Conservation (phyloP, 2,888 invertebrate species). For the Yponomeuta evonymella region DNA sequence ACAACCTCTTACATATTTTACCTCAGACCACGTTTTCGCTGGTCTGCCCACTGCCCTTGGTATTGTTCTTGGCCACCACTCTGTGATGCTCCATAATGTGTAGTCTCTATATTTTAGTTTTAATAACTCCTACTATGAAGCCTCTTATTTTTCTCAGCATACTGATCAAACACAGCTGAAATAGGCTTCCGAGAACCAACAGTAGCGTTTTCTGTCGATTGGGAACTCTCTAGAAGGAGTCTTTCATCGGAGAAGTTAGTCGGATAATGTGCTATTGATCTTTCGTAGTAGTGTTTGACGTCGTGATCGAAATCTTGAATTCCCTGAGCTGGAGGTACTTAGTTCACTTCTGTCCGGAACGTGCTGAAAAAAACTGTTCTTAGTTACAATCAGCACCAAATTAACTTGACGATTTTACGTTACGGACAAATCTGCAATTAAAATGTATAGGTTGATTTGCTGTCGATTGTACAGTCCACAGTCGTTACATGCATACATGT, state of each 20-base stretch:
- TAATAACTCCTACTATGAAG: slow-evolving; percentile 36
- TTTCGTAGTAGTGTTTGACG: slow-evolving; percentile 39
- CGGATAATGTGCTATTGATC: slow-evolving; percentile 33
- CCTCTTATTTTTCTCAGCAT: slow-evolving; percentile 44
- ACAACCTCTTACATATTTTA: no score
- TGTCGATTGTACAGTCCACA: no score
- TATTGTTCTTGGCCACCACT: no score
- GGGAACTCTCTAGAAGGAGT: slow-evolving; percentile 29
- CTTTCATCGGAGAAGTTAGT: slow-evolving; percentile 40
- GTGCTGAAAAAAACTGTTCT: slow-evolving; percentile 36
- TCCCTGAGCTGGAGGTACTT: slow-evolving; percentile 36
- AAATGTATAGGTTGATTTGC: no score
- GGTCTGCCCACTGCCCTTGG: no score
- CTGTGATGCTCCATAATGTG: no score
- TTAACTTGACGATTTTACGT: no score
- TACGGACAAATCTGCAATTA: no score
- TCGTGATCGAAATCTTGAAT: slow-evolving; percentile 48
- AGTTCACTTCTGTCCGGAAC: slow-evolving; percentile 57
- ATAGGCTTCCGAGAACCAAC: slow-evolving; percentile 49
- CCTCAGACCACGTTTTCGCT: no score
- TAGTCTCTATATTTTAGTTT: not conserved
- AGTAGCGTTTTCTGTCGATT: slow-evolving; percentile 42
- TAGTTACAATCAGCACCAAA: no score
- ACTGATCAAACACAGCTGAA: slow-evolving; percentile 47
- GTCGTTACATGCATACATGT: no score